Evolutionary conservation across 2,797 vertebrate species (phyloP).

Genomic region (Poeciliopsis presidionis): DNA sequence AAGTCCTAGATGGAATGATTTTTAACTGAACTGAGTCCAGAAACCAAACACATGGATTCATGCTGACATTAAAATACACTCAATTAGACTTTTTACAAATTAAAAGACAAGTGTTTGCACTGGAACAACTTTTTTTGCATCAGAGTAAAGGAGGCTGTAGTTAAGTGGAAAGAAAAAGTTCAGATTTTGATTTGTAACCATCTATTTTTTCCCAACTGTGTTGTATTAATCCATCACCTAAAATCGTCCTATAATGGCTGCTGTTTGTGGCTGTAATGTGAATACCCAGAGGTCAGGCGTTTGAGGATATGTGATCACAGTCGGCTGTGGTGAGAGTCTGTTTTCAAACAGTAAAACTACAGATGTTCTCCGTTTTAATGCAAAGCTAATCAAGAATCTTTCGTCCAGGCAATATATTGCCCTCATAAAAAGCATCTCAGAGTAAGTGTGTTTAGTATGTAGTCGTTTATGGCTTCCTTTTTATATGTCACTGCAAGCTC

Average conservation of each 20-base stretch:
- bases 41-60: background rate
- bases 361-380: background rate
- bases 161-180: background rate
- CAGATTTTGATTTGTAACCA: background rate
- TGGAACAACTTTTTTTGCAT: background rate
- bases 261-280: background rate
- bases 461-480: background rate
- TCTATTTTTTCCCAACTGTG: background rate
- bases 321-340: background rate
- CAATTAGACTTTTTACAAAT: background rate
- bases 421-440: background rate
- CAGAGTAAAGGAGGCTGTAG: background rate
- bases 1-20: background rate
- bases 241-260: background rate
- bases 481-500: background rate
- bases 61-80: background rate
- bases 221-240: background rate
- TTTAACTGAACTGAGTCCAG: background rate
- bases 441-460: background rate
- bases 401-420: background rate
- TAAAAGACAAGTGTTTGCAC: background rate
- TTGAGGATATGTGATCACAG: background rate
- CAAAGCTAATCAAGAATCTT: conserved; percentile 2
- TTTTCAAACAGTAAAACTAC: background rate
- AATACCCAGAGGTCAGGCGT: background rate